A percentile compares a stretch with the other conserved stretches of the same genome.
Conservation (phyloP, 2,888 invertebrate species). For the Agrilus cyanescens region DNA sequence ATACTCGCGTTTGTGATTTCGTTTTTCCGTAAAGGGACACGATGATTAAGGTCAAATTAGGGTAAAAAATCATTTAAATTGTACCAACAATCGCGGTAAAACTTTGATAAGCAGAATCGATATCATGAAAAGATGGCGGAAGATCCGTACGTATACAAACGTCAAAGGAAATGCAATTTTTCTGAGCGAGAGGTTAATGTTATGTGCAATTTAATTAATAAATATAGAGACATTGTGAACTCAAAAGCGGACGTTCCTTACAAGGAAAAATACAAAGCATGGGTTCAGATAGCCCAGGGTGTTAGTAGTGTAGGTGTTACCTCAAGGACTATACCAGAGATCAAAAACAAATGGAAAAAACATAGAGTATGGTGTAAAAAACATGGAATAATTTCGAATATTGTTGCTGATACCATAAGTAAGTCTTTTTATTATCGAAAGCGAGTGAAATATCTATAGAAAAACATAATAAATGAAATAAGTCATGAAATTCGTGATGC, state of each 20-base stretch:
- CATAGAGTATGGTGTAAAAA: slow-evolving; percentile 11
- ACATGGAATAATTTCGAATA: background rate
- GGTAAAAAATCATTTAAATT: too few species aligned
- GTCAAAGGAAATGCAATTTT: slow-evolving; percentile 26
- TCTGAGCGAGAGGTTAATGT: slow-evolving; percentile 23
- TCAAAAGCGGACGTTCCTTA: slow-evolving; percentile 15
- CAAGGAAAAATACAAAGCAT: slow-evolving; percentile 21
- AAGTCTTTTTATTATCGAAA: too few species aligned
- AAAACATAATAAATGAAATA: too few species aligned
- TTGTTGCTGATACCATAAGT: too few species aligned
- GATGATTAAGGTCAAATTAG: too few species aligned
- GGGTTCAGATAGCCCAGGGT: slow-evolving; percentile 23
- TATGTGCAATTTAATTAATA: slow-evolving; percentile 19
- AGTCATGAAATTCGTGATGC: too few species aligned
- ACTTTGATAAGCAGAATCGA: too few species aligned
- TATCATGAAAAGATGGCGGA: too few species aligned
- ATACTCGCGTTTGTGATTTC: too few species aligned
- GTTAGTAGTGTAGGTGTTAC: slow-evolving; percentile 25
- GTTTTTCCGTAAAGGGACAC: too few species aligned
- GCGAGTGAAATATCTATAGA: too few species aligned
- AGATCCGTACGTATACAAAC: slow-evolving; percentile 2
- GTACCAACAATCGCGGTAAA: too few species aligned
- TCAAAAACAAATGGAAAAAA: slow-evolving; percentile 30
- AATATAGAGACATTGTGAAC: slow-evolving; percentile 23
- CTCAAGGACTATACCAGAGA: slow-evolving; percentile 25